phyloP scores from a whole-genome alignment of 1,140 invertebrate species.

The Saxidomus purpurata region DNA sequence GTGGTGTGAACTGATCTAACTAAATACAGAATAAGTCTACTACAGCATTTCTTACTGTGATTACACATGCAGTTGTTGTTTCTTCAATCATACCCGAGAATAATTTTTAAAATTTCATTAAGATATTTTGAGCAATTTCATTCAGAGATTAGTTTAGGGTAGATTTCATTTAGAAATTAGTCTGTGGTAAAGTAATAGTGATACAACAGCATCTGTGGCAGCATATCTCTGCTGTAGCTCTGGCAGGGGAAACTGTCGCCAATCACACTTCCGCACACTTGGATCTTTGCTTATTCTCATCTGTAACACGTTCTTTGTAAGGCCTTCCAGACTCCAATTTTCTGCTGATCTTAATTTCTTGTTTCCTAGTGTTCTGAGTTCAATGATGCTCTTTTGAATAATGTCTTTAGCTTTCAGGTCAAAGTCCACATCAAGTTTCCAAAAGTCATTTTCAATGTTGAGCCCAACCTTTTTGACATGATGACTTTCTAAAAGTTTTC shows the following conservation, averaged over 20 bases:
- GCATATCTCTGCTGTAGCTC: constrained; percentile 71
- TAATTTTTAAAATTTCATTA: too few relatives aligned
- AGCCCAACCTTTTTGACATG: constrained; percentile 71
- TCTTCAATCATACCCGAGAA: too few relatives aligned
- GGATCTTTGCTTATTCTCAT: constrained; percentile 72
- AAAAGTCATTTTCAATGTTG: constrained; percentile 71
- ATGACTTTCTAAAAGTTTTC: constrained; percentile 66
- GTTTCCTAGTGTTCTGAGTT: constrained; percentile 69
- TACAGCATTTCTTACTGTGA: too few relatives aligned
- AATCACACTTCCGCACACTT: constrained; percentile 69
- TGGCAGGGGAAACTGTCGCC: constrained; percentile 71
- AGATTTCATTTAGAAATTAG: constrained; percentile 19
- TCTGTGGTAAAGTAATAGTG: constrained; percentile 64
- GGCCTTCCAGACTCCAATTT: constrained; percentile 76
- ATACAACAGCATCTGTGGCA: constrained; percentile 75
- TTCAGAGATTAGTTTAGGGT: too few relatives aligned
- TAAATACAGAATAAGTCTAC: too few relatives aligned
- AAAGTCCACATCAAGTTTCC: constrained; percentile 75
- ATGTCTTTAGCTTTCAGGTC: constrained; percentile 67
- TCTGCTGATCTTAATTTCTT: constrained; percentile 64
- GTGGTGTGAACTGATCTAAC: too few relatives aligned
- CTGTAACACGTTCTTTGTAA: constrained; percentile 68
- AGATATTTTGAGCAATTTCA: too few relatives aligned
- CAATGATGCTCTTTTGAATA: constrained; percentile 68
- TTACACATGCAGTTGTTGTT: too few relatives aligned